Conservation (phyloP, 2,888 invertebrate species). For the Sarcophaga caerulescens region DNA sequence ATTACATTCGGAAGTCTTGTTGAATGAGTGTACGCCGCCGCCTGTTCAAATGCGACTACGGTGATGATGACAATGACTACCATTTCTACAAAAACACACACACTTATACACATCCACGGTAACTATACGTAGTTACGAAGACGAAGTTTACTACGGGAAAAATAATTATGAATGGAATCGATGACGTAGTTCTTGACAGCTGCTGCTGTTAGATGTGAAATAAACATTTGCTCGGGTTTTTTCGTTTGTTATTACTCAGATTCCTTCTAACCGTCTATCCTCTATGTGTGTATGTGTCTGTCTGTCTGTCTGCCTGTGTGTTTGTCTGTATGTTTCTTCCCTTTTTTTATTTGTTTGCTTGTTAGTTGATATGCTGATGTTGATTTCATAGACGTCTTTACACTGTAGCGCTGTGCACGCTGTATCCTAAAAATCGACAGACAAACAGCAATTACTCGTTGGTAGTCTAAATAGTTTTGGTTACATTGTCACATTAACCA, state of each 20-base stretch:
- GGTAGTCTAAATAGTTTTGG: background rate
- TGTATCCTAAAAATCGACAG: background rate
- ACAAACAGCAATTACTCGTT: background rate
- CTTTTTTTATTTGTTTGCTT: background rate
- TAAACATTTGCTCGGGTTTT: constrained; percentile 41
- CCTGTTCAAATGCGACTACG: constrained; percentile 58
- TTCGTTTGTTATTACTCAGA: background rate
- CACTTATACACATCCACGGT: too few species aligned
- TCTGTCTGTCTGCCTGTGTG: too few species aligned
- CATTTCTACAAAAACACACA: background rate
- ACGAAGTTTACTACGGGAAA: constrained; percentile 10
- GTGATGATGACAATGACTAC: background rate
- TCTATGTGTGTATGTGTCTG: too few species aligned
- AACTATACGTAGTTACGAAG: background rate
- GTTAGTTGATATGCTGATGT: constrained; percentile 13
- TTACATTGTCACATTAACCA: background rate
- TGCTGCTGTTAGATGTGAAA: constrained; percentile 76
- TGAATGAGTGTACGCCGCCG: constrained; percentile 52
- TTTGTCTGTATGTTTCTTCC: too few species aligned
- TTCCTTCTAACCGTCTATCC: too few species aligned
- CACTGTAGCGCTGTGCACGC: background rate
- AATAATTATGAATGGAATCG: constrained; percentile 69
- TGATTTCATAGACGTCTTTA: constrained; percentile 42
- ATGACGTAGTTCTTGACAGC: constrained; percentile 80
- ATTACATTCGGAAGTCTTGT: constrained; percentile 65